Evolutionary conservation across 1,140 invertebrate species (phyloP).

Genomic region (Ceratina australensis): DNA sequence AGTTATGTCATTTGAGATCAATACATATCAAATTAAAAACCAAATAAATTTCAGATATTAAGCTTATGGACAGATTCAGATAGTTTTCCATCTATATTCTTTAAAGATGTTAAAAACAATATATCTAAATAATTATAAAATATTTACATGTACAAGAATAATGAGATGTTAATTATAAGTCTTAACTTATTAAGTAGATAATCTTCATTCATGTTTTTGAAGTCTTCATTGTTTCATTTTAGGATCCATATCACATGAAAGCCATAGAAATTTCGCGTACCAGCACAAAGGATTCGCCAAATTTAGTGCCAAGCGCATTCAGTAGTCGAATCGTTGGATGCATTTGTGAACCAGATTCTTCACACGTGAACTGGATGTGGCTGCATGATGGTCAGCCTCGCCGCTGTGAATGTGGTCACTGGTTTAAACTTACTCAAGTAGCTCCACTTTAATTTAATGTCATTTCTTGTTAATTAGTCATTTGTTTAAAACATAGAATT

Average conservation of each 20-base stretch:
- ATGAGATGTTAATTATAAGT: neutral
- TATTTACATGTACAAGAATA: neutral
- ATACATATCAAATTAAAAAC: neutral
- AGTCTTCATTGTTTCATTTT: slow-evolving; percentile 39
- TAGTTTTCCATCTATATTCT: too few relatives aligned
- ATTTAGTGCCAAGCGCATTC: slow-evolving; percentile 92
- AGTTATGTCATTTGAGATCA: neutral
- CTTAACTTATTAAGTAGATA: neutral
- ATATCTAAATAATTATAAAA: neutral
- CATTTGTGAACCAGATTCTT: slow-evolving; percentile 96
- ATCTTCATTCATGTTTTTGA: neutral
- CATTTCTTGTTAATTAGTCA: slow-evolving; percentile 65
- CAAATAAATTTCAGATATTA: neutral
- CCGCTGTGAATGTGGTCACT: slow-evolving; percentile 96
- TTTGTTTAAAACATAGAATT: slow-evolving; percentile 72
- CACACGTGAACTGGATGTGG: slow-evolving; percentile 95
- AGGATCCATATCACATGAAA: slow-evolving; percentile 94
- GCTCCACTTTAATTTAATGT: slow-evolving; percentile 84
- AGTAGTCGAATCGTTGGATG: slow-evolving; percentile 95
- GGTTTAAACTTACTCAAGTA: slow-evolving; percentile 94
- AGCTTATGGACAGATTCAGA: neutral
- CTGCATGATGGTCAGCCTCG: slow-evolving; percentile 92
- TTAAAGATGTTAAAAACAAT: neutral
- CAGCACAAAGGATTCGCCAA: slow-evolving; percentile 93
- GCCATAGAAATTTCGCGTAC: slow-evolving; percentile 87